A percentile compares a stretch with the other conserved stretches of the same genome.
Evolutionary conservation across 2,888 invertebrate genomes (phyloP).

Genomic region (Coecobrya sp.): DNA sequence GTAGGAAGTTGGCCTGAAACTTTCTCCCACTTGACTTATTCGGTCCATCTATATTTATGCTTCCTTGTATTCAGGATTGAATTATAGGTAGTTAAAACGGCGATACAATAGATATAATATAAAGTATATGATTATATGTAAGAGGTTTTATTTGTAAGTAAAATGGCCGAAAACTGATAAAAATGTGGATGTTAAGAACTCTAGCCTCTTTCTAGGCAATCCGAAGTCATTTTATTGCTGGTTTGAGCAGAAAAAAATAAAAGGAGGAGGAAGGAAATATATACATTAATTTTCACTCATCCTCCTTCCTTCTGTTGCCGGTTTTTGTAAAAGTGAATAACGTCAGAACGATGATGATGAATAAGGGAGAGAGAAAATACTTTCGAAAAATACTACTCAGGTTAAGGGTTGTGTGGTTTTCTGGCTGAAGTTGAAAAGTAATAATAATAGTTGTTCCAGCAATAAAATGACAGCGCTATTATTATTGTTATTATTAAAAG

Average conservation of each 20-base stretch:
- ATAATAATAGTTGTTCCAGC: slow-evolving; percentile 55
- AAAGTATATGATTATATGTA: slow-evolving; percentile 13
- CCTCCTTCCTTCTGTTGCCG: slow-evolving; percentile 36
- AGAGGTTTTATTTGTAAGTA: not conserved
- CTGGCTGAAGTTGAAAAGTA: slow-evolving; percentile 30
- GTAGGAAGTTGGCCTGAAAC: not conserved
- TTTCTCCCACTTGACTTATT: slow-evolving; percentile 63
- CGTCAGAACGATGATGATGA: slow-evolving; percentile 10
- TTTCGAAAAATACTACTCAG: not conserved
- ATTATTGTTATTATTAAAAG: slow-evolving; percentile 37
- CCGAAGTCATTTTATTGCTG: slow-evolving; percentile 28
- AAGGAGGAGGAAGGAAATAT: slow-evolving; percentile 23
- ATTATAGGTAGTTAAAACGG: slow-evolving; percentile 22
- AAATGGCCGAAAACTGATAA: too few relatives aligned
- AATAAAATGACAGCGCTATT: slow-evolving; percentile 26
- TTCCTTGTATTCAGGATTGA: not conserved
- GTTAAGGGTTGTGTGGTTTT: slow-evolving; percentile 64
- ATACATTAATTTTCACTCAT: slow-evolving; percentile 61
- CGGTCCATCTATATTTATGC: not conserved
- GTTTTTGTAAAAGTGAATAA: slow-evolving; percentile 9
- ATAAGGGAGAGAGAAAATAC: not conserved
- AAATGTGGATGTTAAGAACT: not conserved
- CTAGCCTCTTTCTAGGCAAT: not conserved
- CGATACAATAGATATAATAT: too few relatives aligned
- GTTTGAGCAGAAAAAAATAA: slow-evolving; percentile 1